These are phyloP conservation scores for Tapera naevia DNA, from an alignment of 2,797 vertebrate genomes.

Conservation along the genomic window DNA sequence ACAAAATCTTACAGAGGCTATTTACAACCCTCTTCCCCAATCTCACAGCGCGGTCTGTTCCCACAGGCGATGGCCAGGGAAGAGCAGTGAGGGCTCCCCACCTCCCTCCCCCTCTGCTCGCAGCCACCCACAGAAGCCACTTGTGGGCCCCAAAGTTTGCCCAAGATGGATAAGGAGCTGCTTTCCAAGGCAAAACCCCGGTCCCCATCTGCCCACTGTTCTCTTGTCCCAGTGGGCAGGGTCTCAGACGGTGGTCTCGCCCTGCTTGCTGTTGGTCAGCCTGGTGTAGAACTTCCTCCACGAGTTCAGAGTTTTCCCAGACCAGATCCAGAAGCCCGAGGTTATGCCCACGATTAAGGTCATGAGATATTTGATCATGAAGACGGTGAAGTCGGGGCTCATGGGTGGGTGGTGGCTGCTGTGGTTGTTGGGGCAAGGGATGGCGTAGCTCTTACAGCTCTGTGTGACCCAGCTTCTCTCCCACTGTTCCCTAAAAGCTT, in stretches of 20 bases:
- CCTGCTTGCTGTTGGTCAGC: slow-evolving; percentile 92
- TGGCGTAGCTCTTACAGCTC: slow-evolving; percentile 91
- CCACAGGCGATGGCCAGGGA: not conserved
- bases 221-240: not conserved
- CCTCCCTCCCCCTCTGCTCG: not conserved
- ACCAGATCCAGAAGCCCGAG: slow-evolving; percentile 98
- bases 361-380: slow-evolving; percentile 99
- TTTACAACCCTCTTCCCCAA: slow-evolving; percentile 83
- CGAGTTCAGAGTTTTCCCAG: slow-evolving; percentile 94
- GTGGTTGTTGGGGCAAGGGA: slow-evolving; percentile 84
- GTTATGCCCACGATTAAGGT: slow-evolving; percentile 97
- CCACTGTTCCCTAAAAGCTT: slow-evolving; percentile 97
- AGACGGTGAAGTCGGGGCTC: slow-evolving; percentile 95
- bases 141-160: not conserved
- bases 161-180: not conserved
- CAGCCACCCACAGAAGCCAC: not conserved
- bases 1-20: slow-evolving; percentile 91
- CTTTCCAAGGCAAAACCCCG: not conserved
- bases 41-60: slow-evolving; percentile 41
- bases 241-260: slow-evolving; percentile 91
- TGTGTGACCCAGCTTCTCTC: slow-evolving; percentile 92
- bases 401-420: slow-evolving; percentile 82
- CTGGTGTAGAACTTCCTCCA: slow-evolving; percentile 97
- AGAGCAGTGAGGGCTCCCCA: not conserved
- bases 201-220: not conserved